Evolutionary conservation across 2,797 vertebrate genomes (phyloP), one percentile per base, ranked within the genome.

Genomic region (Chaetophractus vellerosus): DNA sequence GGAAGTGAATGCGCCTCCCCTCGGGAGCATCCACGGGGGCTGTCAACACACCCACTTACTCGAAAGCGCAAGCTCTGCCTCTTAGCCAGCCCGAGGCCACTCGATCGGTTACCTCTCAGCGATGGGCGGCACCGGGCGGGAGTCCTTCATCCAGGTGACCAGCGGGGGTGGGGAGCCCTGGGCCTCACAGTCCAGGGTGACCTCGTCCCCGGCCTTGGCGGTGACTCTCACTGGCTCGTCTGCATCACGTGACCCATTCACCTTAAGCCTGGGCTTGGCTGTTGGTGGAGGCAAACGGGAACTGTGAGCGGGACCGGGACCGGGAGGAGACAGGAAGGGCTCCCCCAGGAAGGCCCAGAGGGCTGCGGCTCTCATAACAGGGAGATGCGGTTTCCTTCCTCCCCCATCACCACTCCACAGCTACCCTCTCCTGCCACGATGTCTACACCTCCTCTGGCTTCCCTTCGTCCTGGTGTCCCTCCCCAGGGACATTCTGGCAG

Each of bases 121-220:
- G 96, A 98, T 0, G 0, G 98, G 98, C 10, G 98, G 98, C 97
- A 99, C 98, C 0, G 97, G 98, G 52, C 90, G 98, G 5, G 98
- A 98, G 14, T 99, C 99, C 92, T 98, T 98, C 79, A 97, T 99
- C 99, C 99, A 99, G 5, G 98, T 97, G 94, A 99, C 98, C 48
- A 99, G 79, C 0, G 99, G 99, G 57, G 98, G 95, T 0, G 99
- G 99, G 50, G 92, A 97, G 41, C 99, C 99, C 10, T 98, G 97
- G 63, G 96, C 99, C 84, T 99, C 99, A 0, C 99, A 99, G 21
- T 99, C 99, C 72, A 99, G 98, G 50, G 98, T 98, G 76, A 99
- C 98, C 95, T 99, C 99, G 11, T 99, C 98, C 2, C 99, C 99
- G 31, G 98, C 98, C 87, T 98, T 98, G 7, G 98, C 98, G 1